phyloP scores from a whole-genome alignment of 2,888 invertebrate genomes.

The Cephalotes varians region DNA sequence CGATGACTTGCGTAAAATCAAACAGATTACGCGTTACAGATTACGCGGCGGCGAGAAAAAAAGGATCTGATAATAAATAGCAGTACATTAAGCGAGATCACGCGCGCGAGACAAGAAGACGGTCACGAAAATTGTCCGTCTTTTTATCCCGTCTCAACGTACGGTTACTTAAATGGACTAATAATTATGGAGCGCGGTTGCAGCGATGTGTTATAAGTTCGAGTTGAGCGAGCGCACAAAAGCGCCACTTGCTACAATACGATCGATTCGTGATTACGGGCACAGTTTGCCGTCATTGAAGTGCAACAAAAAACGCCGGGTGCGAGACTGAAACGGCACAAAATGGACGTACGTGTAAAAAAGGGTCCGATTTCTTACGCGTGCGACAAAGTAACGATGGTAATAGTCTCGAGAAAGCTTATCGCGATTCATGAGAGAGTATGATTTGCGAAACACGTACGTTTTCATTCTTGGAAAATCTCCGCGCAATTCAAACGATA shows the following conservation, averaged over 20 bases:
- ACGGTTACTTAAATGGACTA: constrained; percentile 51
- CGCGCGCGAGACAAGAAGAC: constrained; percentile 38
- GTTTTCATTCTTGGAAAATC: constrained; percentile 15
- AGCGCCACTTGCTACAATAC: constrained; percentile 27
- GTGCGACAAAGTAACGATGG: constrained; percentile 11
- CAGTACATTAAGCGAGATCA: constrained; percentile 34
- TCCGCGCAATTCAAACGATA: background rate
- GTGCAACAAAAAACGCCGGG: background rate
- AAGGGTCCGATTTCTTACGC: constrained; percentile 21
- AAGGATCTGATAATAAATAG: constrained; percentile 24
- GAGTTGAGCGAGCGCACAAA: constrained; percentile 47
- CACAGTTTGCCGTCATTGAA: constrained; percentile 12
- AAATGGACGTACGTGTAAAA: constrained; percentile 10
- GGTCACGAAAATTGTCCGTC: constrained; percentile 59
- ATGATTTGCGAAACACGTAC: constrained; percentile 14
- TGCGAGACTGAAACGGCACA: constrained; percentile 16
- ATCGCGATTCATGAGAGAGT: constrained; percentile 6
- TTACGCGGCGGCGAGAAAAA: constrained; percentile 4
- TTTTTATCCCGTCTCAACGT: constrained; percentile 46
- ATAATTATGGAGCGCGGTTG: constrained; percentile 62
- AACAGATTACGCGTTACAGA: constrained; percentile 17
- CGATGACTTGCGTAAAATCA: constrained; percentile 41
- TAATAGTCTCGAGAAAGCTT: constrained; percentile 16
- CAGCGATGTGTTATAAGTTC: constrained; percentile 55
- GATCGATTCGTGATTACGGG: constrained; percentile 47